Percentiles rank a stretch among this genome's conserved stretches.
Conservation (phyloP, 30 jellyfish, hydroid and myxozoan genomes). For the Hydractinia echinata region DNA sequence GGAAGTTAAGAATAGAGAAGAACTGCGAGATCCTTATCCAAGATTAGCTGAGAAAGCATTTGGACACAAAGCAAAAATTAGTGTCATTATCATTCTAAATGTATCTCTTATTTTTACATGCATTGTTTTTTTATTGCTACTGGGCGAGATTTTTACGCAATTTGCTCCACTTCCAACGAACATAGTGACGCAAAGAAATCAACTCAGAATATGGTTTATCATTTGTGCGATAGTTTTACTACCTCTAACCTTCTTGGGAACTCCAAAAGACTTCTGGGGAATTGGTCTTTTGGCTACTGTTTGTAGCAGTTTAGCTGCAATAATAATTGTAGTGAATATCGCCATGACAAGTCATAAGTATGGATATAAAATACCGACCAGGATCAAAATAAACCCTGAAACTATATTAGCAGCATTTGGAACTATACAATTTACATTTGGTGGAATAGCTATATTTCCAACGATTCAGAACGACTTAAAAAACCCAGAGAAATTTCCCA, state of each 20-base stretch:
- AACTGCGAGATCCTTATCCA: conserved; percentile 94
- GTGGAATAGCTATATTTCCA: conserved; percentile 93
- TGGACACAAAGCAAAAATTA: conserved; percentile 75
- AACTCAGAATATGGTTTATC: conserved; percentile 84
- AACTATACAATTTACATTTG: conserved; percentile 85
- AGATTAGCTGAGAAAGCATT: conserved; percentile 83
- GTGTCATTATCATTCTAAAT: conserved; percentile 63
- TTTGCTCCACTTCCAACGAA: conserved; percentile 68
- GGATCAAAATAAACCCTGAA: conserved; percentile 45
- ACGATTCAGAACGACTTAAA: conserved; percentile 86
- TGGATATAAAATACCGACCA: conserved; percentile 57
- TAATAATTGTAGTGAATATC: conserved; percentile 54
- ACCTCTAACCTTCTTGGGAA: conserved; percentile 89
- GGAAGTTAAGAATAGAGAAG: conserved; percentile 62
- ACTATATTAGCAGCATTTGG: conserved; percentile 87
- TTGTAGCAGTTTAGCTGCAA: conserved; percentile 83
- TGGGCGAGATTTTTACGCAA: conserved; percentile 82
- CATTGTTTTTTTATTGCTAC: conserved; percentile 66
- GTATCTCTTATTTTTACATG: conserved; percentile 60
- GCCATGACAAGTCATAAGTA: conserved; percentile 66
- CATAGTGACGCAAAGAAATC: conserved; percentile 60
- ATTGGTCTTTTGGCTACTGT: conserved; percentile 87
- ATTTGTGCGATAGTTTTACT: conserved; percentile 69
- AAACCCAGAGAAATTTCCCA: conserved; percentile 82
- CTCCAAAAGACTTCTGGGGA: conserved; percentile 95